Evolutionary conservation across 2,888 invertebrate genomes (phyloP), one percentile per base, ranked within the genome.

Genomic region (Pimpla rufipes): DNA sequence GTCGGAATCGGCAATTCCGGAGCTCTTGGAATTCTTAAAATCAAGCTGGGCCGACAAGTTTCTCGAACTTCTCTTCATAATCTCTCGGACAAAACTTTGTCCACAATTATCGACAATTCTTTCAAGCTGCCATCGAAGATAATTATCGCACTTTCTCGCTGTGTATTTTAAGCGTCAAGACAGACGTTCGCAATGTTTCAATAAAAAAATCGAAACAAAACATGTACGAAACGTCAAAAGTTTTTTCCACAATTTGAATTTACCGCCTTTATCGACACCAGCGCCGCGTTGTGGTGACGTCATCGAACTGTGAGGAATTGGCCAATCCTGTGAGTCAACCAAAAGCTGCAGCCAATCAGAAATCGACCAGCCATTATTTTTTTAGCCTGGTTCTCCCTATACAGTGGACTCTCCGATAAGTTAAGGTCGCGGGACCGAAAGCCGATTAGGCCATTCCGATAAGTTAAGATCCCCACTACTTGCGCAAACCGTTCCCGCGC

Each of bases 51-150:
- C 10, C 37, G 37, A 18, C 16, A 18, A 62, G 62, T 40, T 62
- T 40, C 18, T 62, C 18, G 37, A 62, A 16, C 40, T 40, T 40
- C 62, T 18, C 40, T 62, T 40, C 62, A 62, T 62, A 16, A 11
- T 62, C 10, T 18, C 6, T 62, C 18, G 18, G 29, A 3, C 10
- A 37, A 37, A 40, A 62, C 18, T 37, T 62, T 4, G 8, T 62
- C 37, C 37, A 40, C 37, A 37, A 37, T 2, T 8, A 18, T 37
- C 11, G 16, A 62, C n/a, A 29, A 29, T n/a, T n/a, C 10, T 35
- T 59, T 35, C 1, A n/a, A 35, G 1, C 35, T 8, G 16, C 18
- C 16, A 4, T 10, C 0, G 10, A 35, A 59, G 37, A 59, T 59
- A 8, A 16, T 40, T 40, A 18, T 35, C 2, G 10, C 10, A 37